Conservation (phyloP, 2,113 vertebrate species). For the Cairina moschata region DNA sequence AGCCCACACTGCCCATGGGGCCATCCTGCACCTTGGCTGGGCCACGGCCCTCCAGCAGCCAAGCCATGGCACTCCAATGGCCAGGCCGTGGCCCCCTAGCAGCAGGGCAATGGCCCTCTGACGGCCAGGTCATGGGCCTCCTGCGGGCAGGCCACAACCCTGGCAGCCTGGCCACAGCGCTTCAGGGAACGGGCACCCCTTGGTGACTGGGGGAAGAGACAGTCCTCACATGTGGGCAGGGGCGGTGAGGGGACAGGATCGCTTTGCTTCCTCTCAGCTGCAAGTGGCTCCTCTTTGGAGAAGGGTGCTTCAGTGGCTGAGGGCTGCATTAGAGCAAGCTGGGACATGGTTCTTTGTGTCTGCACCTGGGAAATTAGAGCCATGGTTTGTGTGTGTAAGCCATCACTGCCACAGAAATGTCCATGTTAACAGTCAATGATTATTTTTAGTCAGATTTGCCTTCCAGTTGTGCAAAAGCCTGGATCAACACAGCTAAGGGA, state of each 20-base stretch:
- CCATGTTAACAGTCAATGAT: not conserved
- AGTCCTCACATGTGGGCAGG: not conserved
- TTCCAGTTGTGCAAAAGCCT: not conserved
- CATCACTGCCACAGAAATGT: not conserved
- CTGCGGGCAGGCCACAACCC: too few species aligned
- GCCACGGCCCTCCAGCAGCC: not conserved
- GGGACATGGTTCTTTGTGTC: not conserved
- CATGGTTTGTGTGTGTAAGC: not conserved
- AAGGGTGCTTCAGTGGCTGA: not conserved
- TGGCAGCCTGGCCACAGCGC: not conserved
- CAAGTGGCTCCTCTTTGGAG: not conserved
- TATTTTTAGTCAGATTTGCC: not conserved
- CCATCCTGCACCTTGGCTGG: not conserved
- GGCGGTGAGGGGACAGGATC: accelerated
- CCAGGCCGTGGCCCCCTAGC: not conserved
- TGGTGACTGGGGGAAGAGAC: not conserved
- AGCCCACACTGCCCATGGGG: accelerated
- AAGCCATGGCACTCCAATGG: not conserved
- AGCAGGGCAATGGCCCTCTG: too few species aligned
- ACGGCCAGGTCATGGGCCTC: too few species aligned
- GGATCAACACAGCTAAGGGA: not conserved
- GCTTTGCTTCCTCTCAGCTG: not conserved
- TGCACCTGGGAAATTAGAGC: not conserved
- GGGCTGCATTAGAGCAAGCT: not conserved
- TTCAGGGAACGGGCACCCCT: not conserved